Evolutionary conservation across 2,113 vertebrate genomes (phyloP).

Genomic region (Grantiella picta): DNA sequence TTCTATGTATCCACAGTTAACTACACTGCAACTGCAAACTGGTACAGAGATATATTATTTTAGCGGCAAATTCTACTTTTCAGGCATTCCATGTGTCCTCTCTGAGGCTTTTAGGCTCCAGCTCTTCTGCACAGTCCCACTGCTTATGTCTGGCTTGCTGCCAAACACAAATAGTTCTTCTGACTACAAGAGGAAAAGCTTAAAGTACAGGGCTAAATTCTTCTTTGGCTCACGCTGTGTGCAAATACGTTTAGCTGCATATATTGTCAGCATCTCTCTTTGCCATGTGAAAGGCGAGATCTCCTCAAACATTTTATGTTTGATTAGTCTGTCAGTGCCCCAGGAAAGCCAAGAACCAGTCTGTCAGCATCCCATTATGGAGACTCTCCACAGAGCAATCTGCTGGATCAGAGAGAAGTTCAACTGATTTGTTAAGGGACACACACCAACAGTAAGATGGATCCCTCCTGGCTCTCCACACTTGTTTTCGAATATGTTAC

Average conservation of each 20-base stretch:
- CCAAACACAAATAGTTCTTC: not conserved
- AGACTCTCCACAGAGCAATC: not conserved
- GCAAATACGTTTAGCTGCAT: not conserved
- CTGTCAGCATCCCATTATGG: accelerated
- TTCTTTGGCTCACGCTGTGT: not conserved
- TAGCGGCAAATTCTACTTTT: not conserved
- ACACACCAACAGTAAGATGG: not conserved
- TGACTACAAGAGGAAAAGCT: not conserved
- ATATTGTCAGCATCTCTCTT: not conserved
- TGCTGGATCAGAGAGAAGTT: not conserved
- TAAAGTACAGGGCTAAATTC: not conserved
- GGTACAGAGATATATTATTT: not conserved
- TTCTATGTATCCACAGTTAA: not conserved
- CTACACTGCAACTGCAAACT: not conserved
- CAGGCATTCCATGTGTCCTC: not conserved
- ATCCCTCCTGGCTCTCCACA: not conserved
- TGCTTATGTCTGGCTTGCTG: not conserved
- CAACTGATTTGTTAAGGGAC: not conserved
- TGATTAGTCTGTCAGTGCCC: not conserved
- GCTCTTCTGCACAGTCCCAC: not conserved
- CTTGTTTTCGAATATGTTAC: not conserved
- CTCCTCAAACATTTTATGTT: not conserved
- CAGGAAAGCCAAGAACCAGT: not conserved
- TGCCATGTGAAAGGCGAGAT: not conserved
- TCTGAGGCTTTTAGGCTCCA: not conserved